phyloP scores from a whole-genome alignment of 30 jellyfish, hydroid and myxozoan genomes.

The Catostylus mosaicus region DNA sequence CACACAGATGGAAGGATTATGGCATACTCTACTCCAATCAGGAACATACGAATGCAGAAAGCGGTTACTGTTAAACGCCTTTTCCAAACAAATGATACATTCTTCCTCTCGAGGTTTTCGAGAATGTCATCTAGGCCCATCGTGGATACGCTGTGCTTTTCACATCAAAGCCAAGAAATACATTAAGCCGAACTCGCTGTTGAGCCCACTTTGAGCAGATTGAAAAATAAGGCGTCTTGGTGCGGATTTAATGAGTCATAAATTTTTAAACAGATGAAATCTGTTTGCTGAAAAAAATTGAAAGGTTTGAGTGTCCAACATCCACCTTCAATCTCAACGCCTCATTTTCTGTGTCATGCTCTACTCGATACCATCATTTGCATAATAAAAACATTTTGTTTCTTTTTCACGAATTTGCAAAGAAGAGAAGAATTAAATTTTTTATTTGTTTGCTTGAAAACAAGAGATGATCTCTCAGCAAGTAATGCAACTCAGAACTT shows the following conservation, averaged over 20 bases:
- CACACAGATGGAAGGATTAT: conserved; percentile 94
- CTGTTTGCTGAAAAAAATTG: not conserved
- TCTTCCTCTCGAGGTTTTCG: conserved; percentile 60
- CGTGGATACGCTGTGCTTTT: not conserved
- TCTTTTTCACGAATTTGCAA: no score
- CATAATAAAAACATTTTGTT: no score
- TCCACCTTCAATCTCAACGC: no score
- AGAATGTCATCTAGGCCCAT: conserved; percentile 74
- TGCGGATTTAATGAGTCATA: conserved; percentile 6
- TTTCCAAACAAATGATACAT: conserved; percentile 79
- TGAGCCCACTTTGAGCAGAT: not conserved
- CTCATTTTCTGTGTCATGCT: no score
- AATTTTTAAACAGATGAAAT: conserved; percentile 23
- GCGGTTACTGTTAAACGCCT: conserved; percentile 87
- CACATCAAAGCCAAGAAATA: not conserved
- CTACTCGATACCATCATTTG: no score
- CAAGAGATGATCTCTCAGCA: no score
- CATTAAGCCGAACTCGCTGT: not conserved
- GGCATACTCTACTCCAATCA: conserved; percentile 95
- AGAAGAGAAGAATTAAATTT: no score
- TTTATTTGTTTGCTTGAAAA: no score
- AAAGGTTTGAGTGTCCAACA: not conserved
- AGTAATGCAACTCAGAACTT: no score
- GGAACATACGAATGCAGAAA: conserved; percentile 89
- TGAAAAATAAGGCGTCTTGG: not conserved